Conservation (phyloP, 2,888 invertebrate species). For the Fabriciana adippe region DNA sequence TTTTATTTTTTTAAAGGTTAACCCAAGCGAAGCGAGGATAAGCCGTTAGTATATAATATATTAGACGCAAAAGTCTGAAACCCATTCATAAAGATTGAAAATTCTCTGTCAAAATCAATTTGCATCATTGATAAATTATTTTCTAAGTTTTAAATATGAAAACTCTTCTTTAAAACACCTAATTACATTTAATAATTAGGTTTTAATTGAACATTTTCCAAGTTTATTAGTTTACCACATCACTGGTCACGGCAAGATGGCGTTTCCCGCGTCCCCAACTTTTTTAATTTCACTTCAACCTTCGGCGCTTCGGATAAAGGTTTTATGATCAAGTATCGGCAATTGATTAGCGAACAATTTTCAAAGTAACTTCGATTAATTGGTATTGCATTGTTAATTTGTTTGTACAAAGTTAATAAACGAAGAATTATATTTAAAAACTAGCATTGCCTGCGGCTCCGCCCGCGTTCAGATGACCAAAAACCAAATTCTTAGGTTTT, state of each 20-base stretch:
- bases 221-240: conserved; percentile 37
- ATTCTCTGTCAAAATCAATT: too few species aligned
- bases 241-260: conserved; percentile 42
- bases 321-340: conserved; percentile 67
- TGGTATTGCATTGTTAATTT: background rate
- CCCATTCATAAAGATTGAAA: too few species aligned
- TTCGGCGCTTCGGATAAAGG: conserved; percentile 50
- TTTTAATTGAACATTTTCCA: conserved; percentile 16
- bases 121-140: too few species aligned
- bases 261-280: conserved; percentile 52
- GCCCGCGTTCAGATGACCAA: too few species aligned
- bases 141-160: too few species aligned
- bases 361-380: conserved; percentile 43
- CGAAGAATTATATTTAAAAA: too few species aligned
- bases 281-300: conserved; percentile 72
- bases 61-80: too few species aligned
- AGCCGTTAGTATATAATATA: too few species aligned
- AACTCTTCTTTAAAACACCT: background rate
- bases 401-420: background rate
- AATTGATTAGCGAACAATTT: conserved; percentile 57
- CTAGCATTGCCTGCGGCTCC: too few species aligned
- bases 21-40: too few species aligned
- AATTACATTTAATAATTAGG: background rate
- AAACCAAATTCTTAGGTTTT: too few species aligned
- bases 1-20: too few species aligned